phyloP scores from a whole-genome alignment of 2,797 vertebrate genomes.

The Bradypodion ventrale region DNA sequence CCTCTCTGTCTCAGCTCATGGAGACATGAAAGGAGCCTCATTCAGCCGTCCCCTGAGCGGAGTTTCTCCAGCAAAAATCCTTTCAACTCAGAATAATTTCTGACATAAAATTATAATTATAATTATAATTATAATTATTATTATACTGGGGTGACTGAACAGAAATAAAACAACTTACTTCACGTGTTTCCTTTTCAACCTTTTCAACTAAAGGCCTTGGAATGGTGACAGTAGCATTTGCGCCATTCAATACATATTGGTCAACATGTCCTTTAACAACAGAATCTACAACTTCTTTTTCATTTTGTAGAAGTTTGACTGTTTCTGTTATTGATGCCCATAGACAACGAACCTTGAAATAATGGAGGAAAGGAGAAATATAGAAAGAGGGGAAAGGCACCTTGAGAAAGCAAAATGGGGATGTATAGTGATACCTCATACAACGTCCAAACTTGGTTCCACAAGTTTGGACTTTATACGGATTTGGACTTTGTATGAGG shows the following conservation, averaged over 20 bases:
- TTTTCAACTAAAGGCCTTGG: conserved; percentile 75
- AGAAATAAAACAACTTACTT: conserved; percentile 72
- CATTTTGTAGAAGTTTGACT: conserved; percentile 75
- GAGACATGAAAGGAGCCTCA: no score
- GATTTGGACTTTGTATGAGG: no score
- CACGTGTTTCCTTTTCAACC: conserved; percentile 75
- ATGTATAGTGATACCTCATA: no score
- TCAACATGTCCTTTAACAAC: conserved; percentile 75
- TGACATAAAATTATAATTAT: no score
- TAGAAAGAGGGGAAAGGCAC: conserved; percentile 45
- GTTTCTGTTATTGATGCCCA: conserved; percentile 79
- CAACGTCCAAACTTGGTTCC: no score
- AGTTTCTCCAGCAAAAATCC: no score
- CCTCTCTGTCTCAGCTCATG: no score
- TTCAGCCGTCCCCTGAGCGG: no score
- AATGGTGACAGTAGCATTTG: conserved; percentile 73
- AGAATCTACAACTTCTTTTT: conserved; percentile 78
- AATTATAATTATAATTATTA: no score
- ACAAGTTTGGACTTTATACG: no score
- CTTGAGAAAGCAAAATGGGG: neutral
- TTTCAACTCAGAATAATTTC: no score
- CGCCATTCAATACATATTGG: conserved; percentile 81
- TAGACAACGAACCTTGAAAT: conserved; percentile 80
- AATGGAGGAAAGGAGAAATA: conserved; percentile 21
- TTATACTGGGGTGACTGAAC: neutral